Evolutionary conservation across 1,140 invertebrate genomes (phyloP).

Genomic region (Procambarus virginalis): DNA sequence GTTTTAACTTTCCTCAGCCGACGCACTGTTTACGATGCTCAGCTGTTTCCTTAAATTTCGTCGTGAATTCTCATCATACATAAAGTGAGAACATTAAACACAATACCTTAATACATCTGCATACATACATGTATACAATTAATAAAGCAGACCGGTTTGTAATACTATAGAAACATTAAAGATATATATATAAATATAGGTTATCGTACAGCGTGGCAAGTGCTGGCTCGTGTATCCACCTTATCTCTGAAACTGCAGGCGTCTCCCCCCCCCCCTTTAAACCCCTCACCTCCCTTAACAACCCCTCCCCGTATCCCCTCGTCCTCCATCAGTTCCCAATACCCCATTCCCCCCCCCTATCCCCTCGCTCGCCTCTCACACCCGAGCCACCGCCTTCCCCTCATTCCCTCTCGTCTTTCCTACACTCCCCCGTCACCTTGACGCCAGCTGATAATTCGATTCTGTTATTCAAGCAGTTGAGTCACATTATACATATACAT

Average conservation of each 20-base stretch:
- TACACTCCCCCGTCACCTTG: no score
- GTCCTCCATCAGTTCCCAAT: not conserved
- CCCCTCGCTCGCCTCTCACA: not conserved
- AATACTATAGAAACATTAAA: not conserved
- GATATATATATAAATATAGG: not conserved
- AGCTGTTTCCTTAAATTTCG: no score
- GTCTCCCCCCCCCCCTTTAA: conserved; percentile 3
- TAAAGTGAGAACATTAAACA: no score
- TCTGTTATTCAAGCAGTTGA: no score
- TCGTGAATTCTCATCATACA: no score
- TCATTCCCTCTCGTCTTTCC: no score
- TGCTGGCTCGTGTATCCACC: not conserved
- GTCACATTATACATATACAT: no score
- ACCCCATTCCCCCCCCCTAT: not conserved
- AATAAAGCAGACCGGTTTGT: not conserved
- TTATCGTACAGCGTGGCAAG: conserved; percentile 29
- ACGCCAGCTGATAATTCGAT: no score
- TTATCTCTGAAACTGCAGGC: conserved; percentile 21
- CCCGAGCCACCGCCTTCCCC: no score
- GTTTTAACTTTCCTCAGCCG: no score
- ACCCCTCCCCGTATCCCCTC: not conserved
- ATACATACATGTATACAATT: not conserved
- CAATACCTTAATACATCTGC: no score
- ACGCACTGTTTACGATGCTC: no score
- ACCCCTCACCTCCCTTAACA: not conserved